Base-by-base conservation (phyloP, 1,140 invertebrate genomes). In the Lepidurus apus region DNA sequence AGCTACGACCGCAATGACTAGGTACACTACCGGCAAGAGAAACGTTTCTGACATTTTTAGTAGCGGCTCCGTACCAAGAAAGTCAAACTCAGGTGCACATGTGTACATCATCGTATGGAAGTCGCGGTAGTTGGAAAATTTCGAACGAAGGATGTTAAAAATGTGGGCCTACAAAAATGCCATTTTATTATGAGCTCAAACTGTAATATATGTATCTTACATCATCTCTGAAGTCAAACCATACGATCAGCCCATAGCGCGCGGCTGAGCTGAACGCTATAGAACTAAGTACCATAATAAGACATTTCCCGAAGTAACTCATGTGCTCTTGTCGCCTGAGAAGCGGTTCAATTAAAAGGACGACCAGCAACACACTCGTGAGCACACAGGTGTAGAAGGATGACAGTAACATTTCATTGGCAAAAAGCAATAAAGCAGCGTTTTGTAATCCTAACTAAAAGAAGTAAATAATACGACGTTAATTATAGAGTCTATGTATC, bases 41-140 rank as follows among this genome's bases (percentile, higher is more conserved):
- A 88, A 82, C 0, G 90, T 89, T 77, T 84, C 82, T 0, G 84
- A 84, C 42, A 91, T 83, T 53, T 87, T 87, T 2, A 84, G 82
- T 3, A 89, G 82, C 0, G 87, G 87, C 47, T 85, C 86, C 42
- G 86, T 85, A 1, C 87, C 89, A n/a, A 95, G 82, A 83, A 94
- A 94, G 81, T 94, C 92, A 85, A 95, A 95, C 82, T 94, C 93
- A 1, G 89, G 86, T 1, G 92, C 90, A 85, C 94, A 96, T 0
- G 92, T 94, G 81, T 96, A 96, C 11, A 96, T 85, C 82, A 92
- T 84, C 0, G 93, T 95, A 82, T 95, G 93, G 82, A 95, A 95
- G 81, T 90, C 91, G 82, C 89, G 89, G 83, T 90, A 94, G 81
- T 88, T 85, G 0, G 88, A 89, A 73, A 96, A 89, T 84, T 95